phyloP scores from a whole-genome alignment of 2,797 vertebrate genomes.

The Galaxias olidus region DNA sequence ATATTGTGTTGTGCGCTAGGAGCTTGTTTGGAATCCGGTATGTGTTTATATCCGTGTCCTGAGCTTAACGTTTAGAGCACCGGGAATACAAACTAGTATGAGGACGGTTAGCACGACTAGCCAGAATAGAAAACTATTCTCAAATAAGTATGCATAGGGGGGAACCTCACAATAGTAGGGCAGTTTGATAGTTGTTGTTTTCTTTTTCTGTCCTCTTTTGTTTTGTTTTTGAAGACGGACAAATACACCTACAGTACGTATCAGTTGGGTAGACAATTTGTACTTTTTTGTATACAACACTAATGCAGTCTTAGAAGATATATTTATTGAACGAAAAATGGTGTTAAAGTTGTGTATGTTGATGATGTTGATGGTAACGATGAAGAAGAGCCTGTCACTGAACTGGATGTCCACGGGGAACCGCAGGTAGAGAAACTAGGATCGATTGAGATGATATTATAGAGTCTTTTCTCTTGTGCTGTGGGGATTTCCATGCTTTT shows the following conservation, averaged over 20 bases:
- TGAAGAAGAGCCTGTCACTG: not conserved
- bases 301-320: conserved; percentile 2
- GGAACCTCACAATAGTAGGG: no score
- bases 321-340: conserved; percentile 1
- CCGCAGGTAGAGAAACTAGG: no score
- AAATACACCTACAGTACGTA: conserved; percentile 6
- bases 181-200: no score
- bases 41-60: not conserved
- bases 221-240: no score
- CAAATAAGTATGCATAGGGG: no score
- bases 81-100: not conserved
- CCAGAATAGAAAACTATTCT: no score
- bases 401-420: not conserved
- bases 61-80: not conserved
- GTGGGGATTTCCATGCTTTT: no score
- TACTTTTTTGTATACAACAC: conserved; percentile 7
- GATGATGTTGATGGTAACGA: not conserved
- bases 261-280: not conserved
- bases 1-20: not conserved
- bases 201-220: not conserved
- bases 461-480: not conserved
- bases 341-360: conserved; percentile 13
- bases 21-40: not conserved
- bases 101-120: no score
- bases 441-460: not conserved